Conservation (phyloP, 2,888 invertebrate genomes). For the Netelia inedita region DNA sequence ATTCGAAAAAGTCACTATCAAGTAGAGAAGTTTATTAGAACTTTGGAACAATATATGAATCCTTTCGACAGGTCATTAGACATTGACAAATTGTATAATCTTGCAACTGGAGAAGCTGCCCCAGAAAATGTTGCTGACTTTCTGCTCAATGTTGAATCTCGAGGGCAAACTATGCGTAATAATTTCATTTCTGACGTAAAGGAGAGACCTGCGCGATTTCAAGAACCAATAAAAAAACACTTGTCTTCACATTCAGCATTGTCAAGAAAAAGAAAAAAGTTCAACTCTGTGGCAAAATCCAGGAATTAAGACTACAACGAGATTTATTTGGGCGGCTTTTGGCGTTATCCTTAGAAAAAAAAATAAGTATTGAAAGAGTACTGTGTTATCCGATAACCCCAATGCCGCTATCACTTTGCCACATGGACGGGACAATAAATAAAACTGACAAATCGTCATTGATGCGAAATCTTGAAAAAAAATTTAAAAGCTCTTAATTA, state of each 20-base stretch:
- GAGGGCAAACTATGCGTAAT: constrained; percentile 25
- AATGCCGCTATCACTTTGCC: constrained; percentile 72
- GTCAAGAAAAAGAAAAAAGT: constrained; percentile 43
- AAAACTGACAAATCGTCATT: constrained; percentile 74
- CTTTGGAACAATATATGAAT: constrained; percentile 65
- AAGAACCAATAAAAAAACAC: constrained; percentile 50
- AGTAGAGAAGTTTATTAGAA: constrained; percentile 41
- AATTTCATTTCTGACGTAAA: constrained; percentile 29
- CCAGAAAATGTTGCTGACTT: constrained; percentile 13
- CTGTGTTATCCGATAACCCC: constrained; percentile 72
- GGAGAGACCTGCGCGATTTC: constrained; percentile 21
- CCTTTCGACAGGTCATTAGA: constrained; percentile 69
- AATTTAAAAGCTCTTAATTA: constrained; percentile 19
- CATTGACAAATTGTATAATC: constrained; percentile 28
- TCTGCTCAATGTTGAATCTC: constrained; percentile 43
- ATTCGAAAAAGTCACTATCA: constrained; percentile 36
- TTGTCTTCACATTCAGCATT: constrained; percentile 28
- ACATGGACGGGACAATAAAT: constrained; percentile 71
- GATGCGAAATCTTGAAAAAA: constrained; percentile 68
- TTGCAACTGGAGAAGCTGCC: constrained; percentile 44
- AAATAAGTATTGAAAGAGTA: constrained; percentile 71
- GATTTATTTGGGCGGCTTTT: constrained; percentile 54
- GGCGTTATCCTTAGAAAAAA: constrained; percentile 58
- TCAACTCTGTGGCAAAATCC: constrained; percentile 32
- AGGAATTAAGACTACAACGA: constrained; percentile 46